Evolutionary conservation across 2,888 invertebrate genomes (phyloP), one percentile per base, ranked within the genome.

Genomic region (Notodonta dromedarius): DNA sequence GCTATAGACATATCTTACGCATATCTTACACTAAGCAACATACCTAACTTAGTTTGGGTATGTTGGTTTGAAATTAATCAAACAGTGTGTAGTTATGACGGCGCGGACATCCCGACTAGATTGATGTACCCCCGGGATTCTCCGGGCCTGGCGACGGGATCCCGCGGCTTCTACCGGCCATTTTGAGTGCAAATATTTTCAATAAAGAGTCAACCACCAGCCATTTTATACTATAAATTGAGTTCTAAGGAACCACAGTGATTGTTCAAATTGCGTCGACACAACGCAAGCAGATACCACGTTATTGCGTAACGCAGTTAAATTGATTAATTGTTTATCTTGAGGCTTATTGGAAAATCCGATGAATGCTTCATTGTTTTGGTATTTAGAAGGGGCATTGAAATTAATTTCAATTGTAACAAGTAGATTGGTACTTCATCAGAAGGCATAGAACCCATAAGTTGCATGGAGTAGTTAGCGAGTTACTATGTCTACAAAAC

Each of bases 61-160:
- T 74, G 71, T 74, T 75, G 77, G 78, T 76, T 77, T 77, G 77
- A 85, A 84, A 89, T 89, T 89, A 89, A 89, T 89, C 87, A 88
- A 88, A 85, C 78, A 77, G 77, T 65, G 76, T 66, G 73, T 76
- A 86, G 84, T 83, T 86, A 84, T 85, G 86, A 85, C 83, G 82
- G 76, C 74, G 70, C 67, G 79, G 80, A 78, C 82, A 69, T 74
- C 70, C 68, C 35, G 63, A 57, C 57, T 69, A 82, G 87, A 87
- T 87, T 85, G 89, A 89, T 88, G 86, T 73, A 70, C 83, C 63
- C 70, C 4, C 14, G 69, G 74, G 80, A 75, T 70, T 69, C 11
- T 11, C 12, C 24, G 42, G 56, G 56, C 35, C 35, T 16, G n/a
- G 16, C 50, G 14, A n/a, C 52, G 51, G 51, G n/a, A 69, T 73